Base-by-base conservation (phyloP, 1,140 invertebrate species). In the Papilio aristodemus region DNA sequence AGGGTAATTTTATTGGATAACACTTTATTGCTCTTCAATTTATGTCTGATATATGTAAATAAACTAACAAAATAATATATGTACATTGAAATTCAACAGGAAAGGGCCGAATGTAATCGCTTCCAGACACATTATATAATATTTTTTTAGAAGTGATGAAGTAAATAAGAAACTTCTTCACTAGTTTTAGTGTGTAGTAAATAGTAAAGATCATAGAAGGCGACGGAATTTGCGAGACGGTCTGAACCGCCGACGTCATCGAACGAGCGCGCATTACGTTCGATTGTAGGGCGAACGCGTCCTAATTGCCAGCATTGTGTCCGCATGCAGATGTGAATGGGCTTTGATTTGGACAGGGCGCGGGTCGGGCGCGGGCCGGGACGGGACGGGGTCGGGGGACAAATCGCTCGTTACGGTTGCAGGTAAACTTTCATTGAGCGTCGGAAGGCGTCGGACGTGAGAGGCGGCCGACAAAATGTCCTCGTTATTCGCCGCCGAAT, bases 371-470 rank as follows among this genome's bases (percentile, higher is more conserved):
- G 83, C 79, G 85, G 89, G 46, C 10, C 39, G 81, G 78, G 79
- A 70, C 13, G 79, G 80, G 70, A 69, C 71, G 83, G 85, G 85
- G 80, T 75, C 84, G 83, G 85, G 87, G 89, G 86, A 90, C 89
- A 90, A 90, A 91, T 91, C 89, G 89, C 89, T 91, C 89, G 89
- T 91, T 91, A 91, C 86, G 87, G 85, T 83, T 90, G 89, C 89
- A 91, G 89, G 89, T 91, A 91, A 91, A 91, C 89, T 91, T 91
- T 91, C 89, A 91, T 90, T 89, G 87, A 91, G 86, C 87, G 85
- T 91, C 89, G 87, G 86, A 91, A 91, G 89, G 89, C 87, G 89
- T 86, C 86, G 86, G 89, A 91, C 89, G 89, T 91, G 89, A 91
- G 89, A 91, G 87, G 79, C 87, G 83, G 78, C 86, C 87, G 87